Percentiles rank a stretch among this genome's conserved stretches.
Conservation (phyloP, 2,797 vertebrate genomes). For the Girardinus metallicus region DNA sequence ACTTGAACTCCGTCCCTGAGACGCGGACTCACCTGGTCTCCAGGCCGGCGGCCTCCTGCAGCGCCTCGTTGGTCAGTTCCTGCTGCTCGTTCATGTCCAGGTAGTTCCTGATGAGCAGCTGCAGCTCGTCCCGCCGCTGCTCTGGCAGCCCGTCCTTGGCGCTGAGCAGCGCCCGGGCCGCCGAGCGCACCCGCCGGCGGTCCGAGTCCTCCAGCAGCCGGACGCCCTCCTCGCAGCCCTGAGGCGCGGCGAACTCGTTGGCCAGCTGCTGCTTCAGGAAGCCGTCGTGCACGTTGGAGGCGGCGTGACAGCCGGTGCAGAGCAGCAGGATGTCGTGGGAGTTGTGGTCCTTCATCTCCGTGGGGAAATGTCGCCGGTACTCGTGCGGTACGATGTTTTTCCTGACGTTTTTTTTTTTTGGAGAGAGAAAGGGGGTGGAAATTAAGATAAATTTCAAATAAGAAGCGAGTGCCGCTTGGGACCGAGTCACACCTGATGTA, state of each 20-base stretch:
- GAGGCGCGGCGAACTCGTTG: conserved; percentile 87
- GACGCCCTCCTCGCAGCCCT: conserved; percentile 92
- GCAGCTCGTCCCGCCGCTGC: conserved; percentile 85
- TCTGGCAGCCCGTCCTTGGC: conserved; percentile 86
- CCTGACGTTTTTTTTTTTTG: conserved; percentile 67
- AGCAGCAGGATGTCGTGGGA: conserved; percentile 96
- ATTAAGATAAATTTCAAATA: not conserved
- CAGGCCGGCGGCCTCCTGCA: conserved; percentile 86
- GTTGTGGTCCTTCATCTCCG: conserved; percentile 98
- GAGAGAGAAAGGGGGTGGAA: not conserved
- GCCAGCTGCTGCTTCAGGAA: conserved; percentile 92
- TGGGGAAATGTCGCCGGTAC: conserved; percentile 94
- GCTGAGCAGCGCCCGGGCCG: conserved; percentile 89
- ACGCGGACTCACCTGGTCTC: conserved; percentile 88
- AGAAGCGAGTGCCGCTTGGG: not conserved
- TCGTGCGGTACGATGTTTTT: conserved; percentile 97
- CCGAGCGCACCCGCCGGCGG: conserved; percentile 90
- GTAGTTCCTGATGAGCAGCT: conserved; percentile 82
- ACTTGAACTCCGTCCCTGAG: not conserved
- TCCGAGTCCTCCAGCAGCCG: conserved; percentile 89
- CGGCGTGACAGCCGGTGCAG: conserved; percentile 93
- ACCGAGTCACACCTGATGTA: conserved; percentile 88
- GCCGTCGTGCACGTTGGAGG: conserved; percentile 93
- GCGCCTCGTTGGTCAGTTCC: conserved; percentile 77
- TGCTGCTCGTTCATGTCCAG: conserved; percentile 68